phyloP scores from a whole-genome alignment of 2,797 vertebrate genomes.

The Halcyon smyrnensis region DNA sequence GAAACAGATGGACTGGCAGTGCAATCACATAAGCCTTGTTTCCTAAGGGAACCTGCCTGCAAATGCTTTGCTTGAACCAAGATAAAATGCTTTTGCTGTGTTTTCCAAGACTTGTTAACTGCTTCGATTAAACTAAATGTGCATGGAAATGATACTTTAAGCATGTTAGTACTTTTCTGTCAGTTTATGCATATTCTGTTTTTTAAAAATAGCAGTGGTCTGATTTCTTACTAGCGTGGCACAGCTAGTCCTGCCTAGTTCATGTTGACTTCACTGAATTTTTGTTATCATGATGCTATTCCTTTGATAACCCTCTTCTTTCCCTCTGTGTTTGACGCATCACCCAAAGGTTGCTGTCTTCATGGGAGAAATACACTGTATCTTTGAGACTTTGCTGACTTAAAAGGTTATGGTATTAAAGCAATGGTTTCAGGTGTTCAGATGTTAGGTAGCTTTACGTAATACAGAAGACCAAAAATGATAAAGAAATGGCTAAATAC shows the following conservation, averaged over 20 bases:
- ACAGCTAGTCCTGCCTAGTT: neutral
- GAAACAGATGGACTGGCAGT: constrained; percentile 19
- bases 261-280: neutral
- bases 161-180: neutral
- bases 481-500: neutral
- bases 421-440: neutral
- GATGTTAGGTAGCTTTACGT: neutral
- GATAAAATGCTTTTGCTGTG: constrained; percentile 24
- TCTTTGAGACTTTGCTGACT: neutral
- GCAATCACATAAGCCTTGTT: neutral
- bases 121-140: neutral
- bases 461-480: neutral
- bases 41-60: constrained; percentile 47
- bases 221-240: neutral
- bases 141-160: neutral
- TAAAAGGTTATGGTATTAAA: neutral
- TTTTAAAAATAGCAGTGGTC: neutral
- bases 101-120: constrained; percentile 25
- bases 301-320: neutral
- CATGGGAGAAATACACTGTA: accelerated
- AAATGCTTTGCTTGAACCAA: constrained; percentile 24
- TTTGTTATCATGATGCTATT: neutral
- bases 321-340: neutral
- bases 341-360: neutral
- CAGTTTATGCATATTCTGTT: neutral